Evolutionary conservation across 2,113 vertebrate species (phyloP), one percentile per base, ranked within the genome.

Genomic region (Pipra filicauda): DNA sequence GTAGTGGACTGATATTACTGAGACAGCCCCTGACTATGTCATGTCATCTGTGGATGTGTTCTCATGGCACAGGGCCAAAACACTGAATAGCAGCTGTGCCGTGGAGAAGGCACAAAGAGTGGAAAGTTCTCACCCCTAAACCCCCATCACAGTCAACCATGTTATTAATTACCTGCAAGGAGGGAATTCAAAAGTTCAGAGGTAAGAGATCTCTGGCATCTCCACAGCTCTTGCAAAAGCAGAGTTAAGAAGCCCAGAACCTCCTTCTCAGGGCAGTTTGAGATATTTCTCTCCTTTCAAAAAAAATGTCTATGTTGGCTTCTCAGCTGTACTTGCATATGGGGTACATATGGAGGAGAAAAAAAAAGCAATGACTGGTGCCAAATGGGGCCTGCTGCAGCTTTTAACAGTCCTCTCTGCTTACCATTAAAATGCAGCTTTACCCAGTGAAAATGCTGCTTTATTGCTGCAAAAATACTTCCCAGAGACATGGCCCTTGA

Each of bases 241-340:
- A 84, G 52, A 69, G 6, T 84, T 95, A 46, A 89, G 79, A 81
- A 85, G 52, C n/a, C 23, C 67, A 12, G 8, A 87, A 58, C n/a
- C 37, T 65, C 48, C 18, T 81, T 92, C 33, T 71, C 41, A 35
- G 61, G 46, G 37, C 73, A 88, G 62, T 51, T 93, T 93, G 66
- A 92, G 91, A 75, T 15, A 3, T 78, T 85, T 74, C 57, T 84
- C 62, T 90, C 54, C n/a, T 71, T n/a, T 88, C n/a, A 86, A 2
- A 24, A 87, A 85, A 81, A 48, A 31, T 14, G 65, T 94, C 82
- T 59, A 2, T 93, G 85, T 96, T 90, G 84, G 88, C 76, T 93
- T 91, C 79, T 95, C 95, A 91, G 85, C 88, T 90, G 72, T 78
- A 58, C 57, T 94, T 96, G 83, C 96, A 96, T 92, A 81, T 96